Conservation (phyloP, 2,797 vertebrate genomes). For the Hydrocynus forskahlii region DNA sequence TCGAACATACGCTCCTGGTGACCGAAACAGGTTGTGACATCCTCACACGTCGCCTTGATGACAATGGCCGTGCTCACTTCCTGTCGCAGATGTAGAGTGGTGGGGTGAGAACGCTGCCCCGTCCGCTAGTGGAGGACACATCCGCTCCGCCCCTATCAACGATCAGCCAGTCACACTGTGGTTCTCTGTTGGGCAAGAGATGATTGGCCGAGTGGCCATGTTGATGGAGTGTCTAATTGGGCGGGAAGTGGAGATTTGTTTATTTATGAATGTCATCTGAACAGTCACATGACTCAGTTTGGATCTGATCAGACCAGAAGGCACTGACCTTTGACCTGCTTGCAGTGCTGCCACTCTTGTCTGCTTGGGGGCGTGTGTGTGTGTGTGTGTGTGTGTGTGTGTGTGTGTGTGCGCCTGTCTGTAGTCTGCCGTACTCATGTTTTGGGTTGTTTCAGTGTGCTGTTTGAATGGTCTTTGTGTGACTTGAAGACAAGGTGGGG, state of each 20-base stretch:
- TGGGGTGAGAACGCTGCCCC: constrained; percentile 34
- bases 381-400: constrained; percentile 29
- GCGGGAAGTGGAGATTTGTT: constrained; percentile 50
- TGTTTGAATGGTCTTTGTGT: constrained; percentile 28
- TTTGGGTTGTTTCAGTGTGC: constrained; percentile 39
- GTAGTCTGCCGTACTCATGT: constrained; percentile 20
- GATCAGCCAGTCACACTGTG: constrained; percentile 54
- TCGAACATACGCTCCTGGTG: constrained; percentile 96
- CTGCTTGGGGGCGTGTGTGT: constrained; percentile 17
- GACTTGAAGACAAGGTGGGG: constrained; percentile 2
- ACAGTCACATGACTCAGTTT: constrained; percentile 53
- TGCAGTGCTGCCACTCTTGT: constrained; percentile 40
- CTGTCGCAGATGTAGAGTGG: constrained; percentile 85
- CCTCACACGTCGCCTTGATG: constrained; percentile 88
- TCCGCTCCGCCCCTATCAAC: constrained; percentile 44
- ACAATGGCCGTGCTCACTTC: constrained; percentile 89
- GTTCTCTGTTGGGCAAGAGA: constrained; percentile 56
- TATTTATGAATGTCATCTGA: constrained; percentile 56
- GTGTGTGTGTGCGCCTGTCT: constrained; percentile 19
- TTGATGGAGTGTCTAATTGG: constrained; percentile 49
- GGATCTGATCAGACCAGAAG: constrained; percentile 53
- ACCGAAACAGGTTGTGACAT: constrained; percentile 96
- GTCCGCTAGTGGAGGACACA: constrained; percentile 44
- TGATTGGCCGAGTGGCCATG: constrained; percentile 44
- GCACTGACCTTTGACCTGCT: constrained; percentile 48